Conservation (phyloP, 2,888 invertebrate species). For the Chironomus riparius region DNA sequence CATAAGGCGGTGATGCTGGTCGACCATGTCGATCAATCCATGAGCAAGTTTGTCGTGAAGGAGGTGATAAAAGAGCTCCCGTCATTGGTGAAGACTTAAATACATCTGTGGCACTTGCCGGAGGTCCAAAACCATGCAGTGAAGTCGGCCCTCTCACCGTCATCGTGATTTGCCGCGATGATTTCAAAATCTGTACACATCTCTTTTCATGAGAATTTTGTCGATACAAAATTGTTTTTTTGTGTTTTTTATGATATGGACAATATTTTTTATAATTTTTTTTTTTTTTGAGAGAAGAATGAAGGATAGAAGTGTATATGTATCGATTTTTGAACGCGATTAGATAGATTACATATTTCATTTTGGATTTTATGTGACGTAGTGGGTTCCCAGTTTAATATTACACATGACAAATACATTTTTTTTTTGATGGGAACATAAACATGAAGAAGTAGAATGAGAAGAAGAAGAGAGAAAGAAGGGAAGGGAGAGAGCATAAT, state of each 20-base stretch:
- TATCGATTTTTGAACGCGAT: too few species aligned
- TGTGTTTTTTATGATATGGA: not conserved
- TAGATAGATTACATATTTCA: too few species aligned
- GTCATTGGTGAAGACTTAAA: constrained; percentile 31
- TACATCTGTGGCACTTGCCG: constrained; percentile 36
- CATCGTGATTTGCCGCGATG: constrained; percentile 80
- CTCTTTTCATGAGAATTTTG: constrained; percentile 34
- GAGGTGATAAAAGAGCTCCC: constrained; percentile 36
- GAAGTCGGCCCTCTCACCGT: constrained; percentile 74
- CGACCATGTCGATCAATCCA: constrained; percentile 92
- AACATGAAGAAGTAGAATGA: not conserved
- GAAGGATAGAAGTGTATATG: too few species aligned
- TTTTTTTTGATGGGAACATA: not conserved
- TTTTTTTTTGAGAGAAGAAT: not conserved
- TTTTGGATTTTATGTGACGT: too few species aligned
- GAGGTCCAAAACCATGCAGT: constrained; percentile 46
- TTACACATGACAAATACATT: not conserved
- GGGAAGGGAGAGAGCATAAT: constrained; percentile 22
- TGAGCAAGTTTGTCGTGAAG: constrained; percentile 69
- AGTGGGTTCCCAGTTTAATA: not conserved
- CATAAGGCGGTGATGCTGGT: constrained; percentile 73
- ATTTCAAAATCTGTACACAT: constrained; percentile 73
- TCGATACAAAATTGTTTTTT: constrained; percentile 2
- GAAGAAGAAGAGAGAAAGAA: not conserved
- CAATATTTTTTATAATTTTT: not conserved